Percentiles rank a stretch among this genome's conserved stretches.
Evolutionary conservation across 2,797 vertebrate species (phyloP).

Genomic region (Hypotaenidia philippensis): DNA sequence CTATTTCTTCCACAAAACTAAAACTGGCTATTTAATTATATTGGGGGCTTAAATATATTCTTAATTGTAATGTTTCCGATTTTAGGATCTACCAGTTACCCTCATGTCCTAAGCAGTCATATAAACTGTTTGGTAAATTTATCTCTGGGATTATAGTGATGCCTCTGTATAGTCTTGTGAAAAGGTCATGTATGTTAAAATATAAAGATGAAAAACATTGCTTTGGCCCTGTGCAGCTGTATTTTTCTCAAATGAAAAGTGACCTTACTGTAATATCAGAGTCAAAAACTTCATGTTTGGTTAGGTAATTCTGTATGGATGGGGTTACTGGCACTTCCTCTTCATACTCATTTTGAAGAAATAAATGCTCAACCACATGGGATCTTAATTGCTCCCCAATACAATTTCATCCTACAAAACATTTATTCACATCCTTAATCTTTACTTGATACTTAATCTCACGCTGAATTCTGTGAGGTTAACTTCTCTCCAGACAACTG

Average conservation of each 20-base stretch:
- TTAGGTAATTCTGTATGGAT: background rate
- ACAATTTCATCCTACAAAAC: background rate
- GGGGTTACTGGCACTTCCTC: background rate
- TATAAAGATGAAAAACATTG: background rate
- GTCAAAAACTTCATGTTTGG: background rate
- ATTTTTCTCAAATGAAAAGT: background rate
- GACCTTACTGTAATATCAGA: background rate
- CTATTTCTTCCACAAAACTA: background rate
- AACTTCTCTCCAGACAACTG: background rate
- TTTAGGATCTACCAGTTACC: background rate
- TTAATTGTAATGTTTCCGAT: background rate
- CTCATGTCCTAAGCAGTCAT: background rate
- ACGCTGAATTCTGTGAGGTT: background rate
- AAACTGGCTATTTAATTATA: background rate
- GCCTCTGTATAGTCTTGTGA: background rate
- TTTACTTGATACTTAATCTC: background rate
- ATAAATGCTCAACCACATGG: background rate
- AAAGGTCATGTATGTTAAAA: background rate
- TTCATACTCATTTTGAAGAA: background rate
- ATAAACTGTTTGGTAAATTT: background rate
- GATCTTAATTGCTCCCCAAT: background rate
- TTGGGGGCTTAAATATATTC: background rate
- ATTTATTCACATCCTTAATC: background rate
- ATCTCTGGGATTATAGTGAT: background rate
- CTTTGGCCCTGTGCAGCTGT: background rate